A percentile compares a stretch with the other conserved stretches of the same genome.
These are phyloP conservation scores for Portunus trituberculatus DNA, from an alignment of 1,140 invertebrate species.

Conservation along the genomic window DNA sequence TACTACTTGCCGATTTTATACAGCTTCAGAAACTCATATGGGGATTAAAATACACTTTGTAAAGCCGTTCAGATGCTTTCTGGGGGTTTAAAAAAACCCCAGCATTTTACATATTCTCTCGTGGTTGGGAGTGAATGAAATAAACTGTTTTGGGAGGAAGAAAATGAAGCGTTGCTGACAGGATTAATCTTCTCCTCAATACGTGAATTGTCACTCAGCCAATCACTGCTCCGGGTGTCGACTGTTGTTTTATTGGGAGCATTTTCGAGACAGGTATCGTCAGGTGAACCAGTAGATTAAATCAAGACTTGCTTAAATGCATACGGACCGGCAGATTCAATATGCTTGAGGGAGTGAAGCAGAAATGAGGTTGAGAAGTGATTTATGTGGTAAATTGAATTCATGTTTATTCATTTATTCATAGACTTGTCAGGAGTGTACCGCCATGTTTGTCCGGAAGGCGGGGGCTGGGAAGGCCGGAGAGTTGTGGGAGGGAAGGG, in stretches of 20 bases:
- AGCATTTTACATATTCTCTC: neutral
- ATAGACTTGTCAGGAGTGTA: conserved; percentile 66
- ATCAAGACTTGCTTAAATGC: conserved; percentile 21
- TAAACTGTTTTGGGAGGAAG: neutral
- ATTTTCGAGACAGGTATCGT: neutral
- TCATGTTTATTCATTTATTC: conserved; percentile 72
- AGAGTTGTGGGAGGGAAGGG: neutral
- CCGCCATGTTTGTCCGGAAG: conserved; percentile 46
- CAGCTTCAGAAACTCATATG: too few species aligned
- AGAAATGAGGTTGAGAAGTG: conserved; percentile 63
- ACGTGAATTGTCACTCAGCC: neutral
- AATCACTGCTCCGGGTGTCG: neutral
- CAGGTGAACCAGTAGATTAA: conserved; percentile 25
- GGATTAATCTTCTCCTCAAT: neutral
- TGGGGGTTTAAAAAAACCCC: neutral
- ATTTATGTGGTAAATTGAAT: conserved; percentile 71
- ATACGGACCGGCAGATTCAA: conserved; percentile 60
- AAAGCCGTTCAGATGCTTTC: too few species aligned
- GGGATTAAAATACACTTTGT: too few species aligned
- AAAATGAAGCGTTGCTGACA: neutral
- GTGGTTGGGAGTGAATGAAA: neutral
- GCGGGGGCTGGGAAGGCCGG: neutral
- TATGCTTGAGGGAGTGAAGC: conserved; percentile 58
- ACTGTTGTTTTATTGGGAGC: neutral
- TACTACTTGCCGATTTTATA: too few species aligned